Conservation (phyloP, 2,797 vertebrate genomes). For the Sarcophilus harrisii region DNA sequence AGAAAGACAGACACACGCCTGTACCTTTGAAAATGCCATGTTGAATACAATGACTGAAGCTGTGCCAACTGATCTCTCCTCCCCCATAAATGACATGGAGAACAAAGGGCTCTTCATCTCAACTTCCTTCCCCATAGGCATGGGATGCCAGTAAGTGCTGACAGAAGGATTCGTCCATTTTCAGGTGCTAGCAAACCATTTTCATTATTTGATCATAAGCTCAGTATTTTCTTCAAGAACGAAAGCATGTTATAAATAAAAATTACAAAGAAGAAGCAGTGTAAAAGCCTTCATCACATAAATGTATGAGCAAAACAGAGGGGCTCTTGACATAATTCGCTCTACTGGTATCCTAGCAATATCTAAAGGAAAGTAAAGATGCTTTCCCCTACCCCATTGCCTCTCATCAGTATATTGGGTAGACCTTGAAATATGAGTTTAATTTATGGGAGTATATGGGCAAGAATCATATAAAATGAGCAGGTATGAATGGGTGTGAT, state of each 20-base stretch:
- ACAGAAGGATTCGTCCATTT: not conserved
- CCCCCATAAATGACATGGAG: not conserved
- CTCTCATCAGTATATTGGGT: not conserved
- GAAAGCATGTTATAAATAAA: not conserved
- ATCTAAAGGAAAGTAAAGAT: not conserved
- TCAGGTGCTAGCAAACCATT: not conserved
- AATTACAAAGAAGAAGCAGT: not conserved
- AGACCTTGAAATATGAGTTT: not conserved
- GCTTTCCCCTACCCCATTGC: not conserved
- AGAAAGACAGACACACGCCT: slow-evolving; percentile 38
- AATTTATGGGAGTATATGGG: not conserved
- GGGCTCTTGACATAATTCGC: not conserved
- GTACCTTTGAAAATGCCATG: slow-evolving; percentile 78
- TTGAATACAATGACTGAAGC: slow-evolving; percentile 70
- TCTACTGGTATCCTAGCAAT: not conserved
- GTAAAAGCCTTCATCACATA: not conserved
- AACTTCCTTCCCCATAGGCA: slow-evolving; percentile 14
- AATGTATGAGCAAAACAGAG: not conserved
- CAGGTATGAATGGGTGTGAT: not conserved
- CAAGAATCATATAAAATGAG: not conserved
- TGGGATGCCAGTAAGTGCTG: not conserved
- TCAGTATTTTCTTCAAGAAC: not conserved
- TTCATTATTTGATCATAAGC: slow-evolving; percentile 1
- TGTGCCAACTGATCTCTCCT: slow-evolving; percentile 55
- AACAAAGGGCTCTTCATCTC: slow-evolving; percentile 66